phyloP scores from a whole-genome alignment of 2,888 invertebrate genomes.

The Ryuthela nishihirai region DNA sequence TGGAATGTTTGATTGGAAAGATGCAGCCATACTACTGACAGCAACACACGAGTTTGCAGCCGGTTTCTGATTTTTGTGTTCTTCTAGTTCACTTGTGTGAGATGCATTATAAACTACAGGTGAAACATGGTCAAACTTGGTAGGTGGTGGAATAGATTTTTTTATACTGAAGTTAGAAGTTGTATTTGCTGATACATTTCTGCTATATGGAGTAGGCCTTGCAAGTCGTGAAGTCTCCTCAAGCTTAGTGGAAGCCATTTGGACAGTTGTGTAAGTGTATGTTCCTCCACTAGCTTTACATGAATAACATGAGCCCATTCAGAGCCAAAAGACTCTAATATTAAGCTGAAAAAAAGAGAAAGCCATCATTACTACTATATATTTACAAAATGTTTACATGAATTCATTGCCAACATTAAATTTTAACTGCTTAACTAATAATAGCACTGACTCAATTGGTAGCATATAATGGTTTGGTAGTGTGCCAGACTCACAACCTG shows the following conservation, averaged over 20 bases:
- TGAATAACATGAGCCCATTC: conserved; percentile 40
- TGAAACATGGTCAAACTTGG: too few relatives aligned
- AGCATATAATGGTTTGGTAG: too few relatives aligned
- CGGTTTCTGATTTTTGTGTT: conserved; percentile 20
- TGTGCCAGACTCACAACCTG: too few relatives aligned
- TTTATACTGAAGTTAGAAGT: conserved; percentile 2
- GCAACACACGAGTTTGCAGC: too few relatives aligned
- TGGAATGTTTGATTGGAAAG: conserved; percentile 33
- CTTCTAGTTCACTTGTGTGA: conserved; percentile 9
- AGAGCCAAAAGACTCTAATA: conserved; percentile 19
- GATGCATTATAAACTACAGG: conserved; percentile 11
- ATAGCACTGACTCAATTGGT: too few relatives aligned
- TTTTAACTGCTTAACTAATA: too few relatives aligned
- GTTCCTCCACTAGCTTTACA: conserved; percentile 35
- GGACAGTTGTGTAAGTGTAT: conserved; percentile 27
- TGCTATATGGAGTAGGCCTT: conserved; percentile 33
- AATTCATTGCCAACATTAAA: too few relatives aligned
- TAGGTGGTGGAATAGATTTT: conserved; percentile 16
- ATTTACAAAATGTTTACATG: too few relatives aligned
- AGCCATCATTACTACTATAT: too few relatives aligned
- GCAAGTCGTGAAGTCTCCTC: conserved; percentile 28
- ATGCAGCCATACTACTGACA: neutral
- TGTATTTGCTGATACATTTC: neutral
- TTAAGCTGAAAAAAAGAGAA: conserved; percentile 10
- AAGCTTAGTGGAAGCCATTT: conserved; percentile 36